Evolutionary conservation across 2,113 vertebrate species (phyloP).

Genomic region (Trematocara unimaculatum): DNA sequence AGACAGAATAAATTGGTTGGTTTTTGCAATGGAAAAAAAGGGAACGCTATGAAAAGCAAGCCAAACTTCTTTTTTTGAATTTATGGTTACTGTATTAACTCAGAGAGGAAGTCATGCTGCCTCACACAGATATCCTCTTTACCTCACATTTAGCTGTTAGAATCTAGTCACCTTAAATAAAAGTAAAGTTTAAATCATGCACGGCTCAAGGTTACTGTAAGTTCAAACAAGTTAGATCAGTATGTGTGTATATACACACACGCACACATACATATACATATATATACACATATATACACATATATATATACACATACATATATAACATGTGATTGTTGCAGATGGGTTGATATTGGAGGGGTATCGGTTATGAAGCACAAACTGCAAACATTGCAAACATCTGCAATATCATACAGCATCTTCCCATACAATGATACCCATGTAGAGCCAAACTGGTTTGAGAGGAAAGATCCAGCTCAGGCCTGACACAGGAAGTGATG

Average conservation of each 20-base stretch:
- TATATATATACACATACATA: too few relatives aligned
- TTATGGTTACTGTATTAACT: neutral
- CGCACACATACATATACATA: fast-evolving
- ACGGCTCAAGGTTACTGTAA: neutral
- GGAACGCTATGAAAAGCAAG: neutral
- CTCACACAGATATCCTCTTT: neutral
- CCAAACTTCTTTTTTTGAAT: neutral
- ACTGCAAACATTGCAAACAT: neutral
- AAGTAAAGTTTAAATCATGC: neutral
- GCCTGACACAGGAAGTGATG: neutral
- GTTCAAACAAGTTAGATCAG: neutral
- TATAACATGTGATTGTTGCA: neutral
- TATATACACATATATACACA: fast-evolving
- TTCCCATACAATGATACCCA: neutral
- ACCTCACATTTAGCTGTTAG: neutral
- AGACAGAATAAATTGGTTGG: neutral
- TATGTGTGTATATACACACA: fast-evolving
- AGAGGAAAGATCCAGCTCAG: neutral
- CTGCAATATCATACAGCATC: neutral
- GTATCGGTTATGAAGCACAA: neutral
- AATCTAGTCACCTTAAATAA: neutral
- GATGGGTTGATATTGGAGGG: neutral
- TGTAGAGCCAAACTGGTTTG: neutral
- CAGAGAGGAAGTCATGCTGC: neutral
- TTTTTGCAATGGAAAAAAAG: neutral